Conservation (phyloP, 2,113 vertebrate species). For the Sinosuthora webbiana region DNA sequence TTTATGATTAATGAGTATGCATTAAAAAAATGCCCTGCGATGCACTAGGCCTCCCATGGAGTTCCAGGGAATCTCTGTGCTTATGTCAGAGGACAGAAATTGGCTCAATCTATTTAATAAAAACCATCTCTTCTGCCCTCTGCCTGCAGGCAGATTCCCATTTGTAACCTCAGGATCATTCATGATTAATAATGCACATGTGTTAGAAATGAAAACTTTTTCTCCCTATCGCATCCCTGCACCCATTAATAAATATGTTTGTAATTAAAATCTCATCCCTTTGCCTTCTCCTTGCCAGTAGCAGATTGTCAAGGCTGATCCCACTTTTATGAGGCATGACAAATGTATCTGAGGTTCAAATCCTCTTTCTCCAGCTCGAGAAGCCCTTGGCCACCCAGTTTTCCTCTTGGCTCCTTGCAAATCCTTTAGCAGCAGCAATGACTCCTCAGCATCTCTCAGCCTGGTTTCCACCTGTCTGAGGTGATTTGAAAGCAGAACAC, state of each 20-base stretch:
- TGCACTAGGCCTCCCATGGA: background rate
- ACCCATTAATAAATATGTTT: constrained; percentile 7
- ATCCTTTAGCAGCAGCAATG: background rate
- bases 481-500: background rate
- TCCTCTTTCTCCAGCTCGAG: background rate
- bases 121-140: background rate
- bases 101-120: constrained; percentile 3
- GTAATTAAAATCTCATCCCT: constrained; percentile 17
- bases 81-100: background rate
- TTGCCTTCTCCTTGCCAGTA: background rate
- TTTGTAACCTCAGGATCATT: background rate
- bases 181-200: background rate
- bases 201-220: constrained; percentile 30
- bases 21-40: background rate
- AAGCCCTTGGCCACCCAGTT: background rate
- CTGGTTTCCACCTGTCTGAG: background rate
- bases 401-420: background rate
- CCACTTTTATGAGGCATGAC: background rate
- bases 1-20: background rate
- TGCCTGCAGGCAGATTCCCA: background rate
- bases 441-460: background rate
- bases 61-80: background rate
- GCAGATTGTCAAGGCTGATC: background rate
- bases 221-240: background rate
- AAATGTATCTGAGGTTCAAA: constrained; percentile 10